phyloP scores from a whole-genome alignment of 2,113 vertebrate genomes.

The Delphinus delphis region DNA sequence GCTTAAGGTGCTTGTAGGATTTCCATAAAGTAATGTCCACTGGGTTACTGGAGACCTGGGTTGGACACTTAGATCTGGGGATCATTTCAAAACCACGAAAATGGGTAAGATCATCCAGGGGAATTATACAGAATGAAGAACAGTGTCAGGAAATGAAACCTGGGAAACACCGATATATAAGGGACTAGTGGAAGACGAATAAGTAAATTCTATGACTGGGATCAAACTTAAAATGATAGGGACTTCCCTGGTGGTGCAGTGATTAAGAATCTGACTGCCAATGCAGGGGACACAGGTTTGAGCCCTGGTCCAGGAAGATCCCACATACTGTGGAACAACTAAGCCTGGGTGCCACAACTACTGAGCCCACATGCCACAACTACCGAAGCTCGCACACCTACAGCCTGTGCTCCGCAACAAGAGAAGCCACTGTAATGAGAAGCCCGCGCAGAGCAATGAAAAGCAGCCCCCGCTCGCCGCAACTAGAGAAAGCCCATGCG shows the following conservation, averaged over 20 bases:
- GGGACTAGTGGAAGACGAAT: background rate
- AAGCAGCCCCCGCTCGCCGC: too few relatives aligned
- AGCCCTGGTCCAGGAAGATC: too few relatives aligned
- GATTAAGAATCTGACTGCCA: too few relatives aligned
- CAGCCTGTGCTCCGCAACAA: too few relatives aligned
- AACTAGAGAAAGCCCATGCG: too few relatives aligned
- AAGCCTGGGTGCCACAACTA: too few relatives aligned
- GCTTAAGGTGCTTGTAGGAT: background rate
- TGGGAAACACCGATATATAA: background rate
- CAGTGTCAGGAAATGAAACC: background rate
- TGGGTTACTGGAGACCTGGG: background rate
- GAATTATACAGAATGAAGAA: background rate
- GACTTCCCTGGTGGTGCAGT: too few relatives aligned
- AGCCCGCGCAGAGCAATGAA: fast-evolving
- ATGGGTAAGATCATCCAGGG: background rate
- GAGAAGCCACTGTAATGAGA: too few relatives aligned
- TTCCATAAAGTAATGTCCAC: background rate
- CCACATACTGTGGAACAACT: too few relatives aligned
- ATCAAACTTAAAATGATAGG: background rate
- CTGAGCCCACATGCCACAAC: too few relatives aligned
- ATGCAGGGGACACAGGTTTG: too few relatives aligned
- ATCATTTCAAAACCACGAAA: background rate
- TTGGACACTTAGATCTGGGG: background rate
- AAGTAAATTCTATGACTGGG: background rate
- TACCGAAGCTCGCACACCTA: fast-evolving